phyloP scores from a whole-genome alignment of 2,113 vertebrate genomes.

The Haplochromis vanheusdeni region DNA sequence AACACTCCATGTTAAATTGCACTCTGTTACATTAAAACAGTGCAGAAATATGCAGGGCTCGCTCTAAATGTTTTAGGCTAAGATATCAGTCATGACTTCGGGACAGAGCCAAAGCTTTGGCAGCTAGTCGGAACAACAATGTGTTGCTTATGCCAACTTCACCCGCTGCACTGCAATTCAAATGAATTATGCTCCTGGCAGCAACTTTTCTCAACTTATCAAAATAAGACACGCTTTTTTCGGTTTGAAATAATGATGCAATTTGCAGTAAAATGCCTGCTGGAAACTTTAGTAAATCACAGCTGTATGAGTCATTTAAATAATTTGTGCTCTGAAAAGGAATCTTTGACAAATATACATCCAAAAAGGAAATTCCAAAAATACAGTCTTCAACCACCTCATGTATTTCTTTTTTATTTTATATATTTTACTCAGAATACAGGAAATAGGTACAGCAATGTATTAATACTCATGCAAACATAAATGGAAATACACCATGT shows the following conservation, averaged over 20 bases:
- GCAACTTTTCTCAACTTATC: background rate
- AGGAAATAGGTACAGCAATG: background rate
- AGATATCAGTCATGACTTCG: background rate
- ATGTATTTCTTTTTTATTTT: background rate
- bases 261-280: background rate
- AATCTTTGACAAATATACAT: background rate
- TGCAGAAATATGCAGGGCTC: background rate
- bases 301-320: background rate
- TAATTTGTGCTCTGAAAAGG: background rate
- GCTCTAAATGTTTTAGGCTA: background rate
- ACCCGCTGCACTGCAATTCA: background rate
- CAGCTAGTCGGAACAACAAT: background rate
- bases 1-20: background rate
- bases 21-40: background rate
- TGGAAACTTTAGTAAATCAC: background rate
- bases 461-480: background rate
- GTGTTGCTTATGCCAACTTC: background rate
- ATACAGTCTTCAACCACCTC: background rate
- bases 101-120: background rate
- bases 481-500: background rate
- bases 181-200: background rate
- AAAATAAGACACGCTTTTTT: background rate
- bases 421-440: background rate
- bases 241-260: background rate
- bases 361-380: background rate